These are phyloP conservation scores for Elephantulus edwardii DNA, from an alignment of 2,113 vertebrate genomes.

Conservation along the genomic window DNA sequence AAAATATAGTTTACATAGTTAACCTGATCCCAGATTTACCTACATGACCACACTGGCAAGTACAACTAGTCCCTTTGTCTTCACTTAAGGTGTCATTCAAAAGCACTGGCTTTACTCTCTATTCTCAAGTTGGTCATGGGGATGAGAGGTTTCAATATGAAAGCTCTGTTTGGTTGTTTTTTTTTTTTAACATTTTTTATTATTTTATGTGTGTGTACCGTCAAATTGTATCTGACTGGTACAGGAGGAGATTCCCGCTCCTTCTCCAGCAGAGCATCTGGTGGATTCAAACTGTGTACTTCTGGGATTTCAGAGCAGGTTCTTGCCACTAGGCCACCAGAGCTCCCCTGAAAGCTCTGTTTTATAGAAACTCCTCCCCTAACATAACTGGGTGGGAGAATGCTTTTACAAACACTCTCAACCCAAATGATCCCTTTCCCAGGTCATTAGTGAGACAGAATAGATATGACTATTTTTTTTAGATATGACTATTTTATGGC, in stretches of 20 bases:
- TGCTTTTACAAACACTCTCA: background rate
- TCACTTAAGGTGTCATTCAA: slow-evolving; percentile 37
- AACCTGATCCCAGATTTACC: slow-evolving; percentile 40
- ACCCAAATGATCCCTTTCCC: background rate
- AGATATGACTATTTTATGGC: no score
- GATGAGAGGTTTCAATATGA: background rate
- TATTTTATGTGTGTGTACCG: no score
- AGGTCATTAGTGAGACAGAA: background rate
- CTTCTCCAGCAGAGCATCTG: no score
- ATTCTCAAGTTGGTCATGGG: slow-evolving; percentile 26
- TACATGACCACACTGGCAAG: slow-evolving; percentile 53
- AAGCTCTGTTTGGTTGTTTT: slow-evolving; percentile 2
- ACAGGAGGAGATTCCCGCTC: no score
- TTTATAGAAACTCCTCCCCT: background rate
- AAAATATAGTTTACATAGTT: slow-evolving; percentile 33
- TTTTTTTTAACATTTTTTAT: no score
- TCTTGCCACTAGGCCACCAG: no score
- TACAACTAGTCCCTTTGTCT: slow-evolving; percentile 58
- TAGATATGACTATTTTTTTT: no score
- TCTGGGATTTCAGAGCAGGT: no score
- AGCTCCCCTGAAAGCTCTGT: no score
- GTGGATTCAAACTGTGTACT: no score
- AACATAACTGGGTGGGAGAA: background rate
- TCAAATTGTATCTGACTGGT: no score
- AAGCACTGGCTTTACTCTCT: slow-evolving; percentile 8